Conservation (phyloP, 2,797 vertebrate genomes). For the Lacerta viridis region DNA sequence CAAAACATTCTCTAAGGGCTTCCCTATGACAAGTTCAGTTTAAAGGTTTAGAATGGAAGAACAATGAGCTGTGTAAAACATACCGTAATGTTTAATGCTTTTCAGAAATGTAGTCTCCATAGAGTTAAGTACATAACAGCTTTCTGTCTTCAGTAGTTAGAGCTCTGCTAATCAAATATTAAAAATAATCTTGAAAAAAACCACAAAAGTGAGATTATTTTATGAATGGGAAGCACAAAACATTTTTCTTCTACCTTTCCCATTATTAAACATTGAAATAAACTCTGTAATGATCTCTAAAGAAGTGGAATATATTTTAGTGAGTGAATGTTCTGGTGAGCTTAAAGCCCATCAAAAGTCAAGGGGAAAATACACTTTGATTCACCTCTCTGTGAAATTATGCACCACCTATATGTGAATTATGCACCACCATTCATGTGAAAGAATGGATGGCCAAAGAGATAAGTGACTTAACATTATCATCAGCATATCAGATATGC, state of each 20-base stretch:
- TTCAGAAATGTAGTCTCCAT: constrained; percentile 3
- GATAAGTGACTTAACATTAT: background rate
- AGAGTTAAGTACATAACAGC: background rate
- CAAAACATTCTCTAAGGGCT: background rate
- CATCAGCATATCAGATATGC: constrained; percentile 1
- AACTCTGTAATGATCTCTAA: constrained; percentile 36
- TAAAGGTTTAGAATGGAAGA: background rate
- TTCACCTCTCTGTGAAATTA: background rate
- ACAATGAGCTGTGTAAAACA: constrained; percentile 15
- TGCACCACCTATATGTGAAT: background rate
- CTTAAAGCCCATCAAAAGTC: constrained; percentile 22
- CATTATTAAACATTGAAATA: constrained; percentile 56
- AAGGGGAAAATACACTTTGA: background rate
- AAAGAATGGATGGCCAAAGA: background rate
- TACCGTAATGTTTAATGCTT: constrained; percentile 7
- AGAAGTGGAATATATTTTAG: constrained; percentile 31
- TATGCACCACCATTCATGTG: too few relatives aligned
- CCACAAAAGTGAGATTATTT: constrained; percentile 57
- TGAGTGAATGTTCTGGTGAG: background rate
- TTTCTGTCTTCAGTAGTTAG: constrained; percentile 30
- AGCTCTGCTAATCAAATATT: constrained; percentile 52
- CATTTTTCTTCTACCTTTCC: constrained; percentile 36
- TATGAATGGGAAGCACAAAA: constrained; percentile 43
- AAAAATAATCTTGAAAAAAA: constrained; percentile 51
- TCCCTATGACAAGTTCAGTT: background rate